Conservation (phyloP, 2,888 invertebrate genomes). For the Eilema sororculum region DNA sequence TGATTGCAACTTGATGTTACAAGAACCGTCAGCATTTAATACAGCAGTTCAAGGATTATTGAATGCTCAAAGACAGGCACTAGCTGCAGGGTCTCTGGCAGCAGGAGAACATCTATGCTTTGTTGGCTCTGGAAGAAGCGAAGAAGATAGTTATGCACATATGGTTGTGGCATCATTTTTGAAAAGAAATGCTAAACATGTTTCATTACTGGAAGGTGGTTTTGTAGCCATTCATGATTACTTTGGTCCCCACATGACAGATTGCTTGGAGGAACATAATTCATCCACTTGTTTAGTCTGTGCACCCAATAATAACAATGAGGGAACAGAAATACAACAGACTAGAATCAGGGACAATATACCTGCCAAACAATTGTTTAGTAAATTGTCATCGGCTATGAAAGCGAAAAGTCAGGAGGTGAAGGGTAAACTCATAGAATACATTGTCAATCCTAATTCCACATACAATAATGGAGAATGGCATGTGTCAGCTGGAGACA, state of each 20-base stretch:
- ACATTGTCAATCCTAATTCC: conserved; percentile 95
- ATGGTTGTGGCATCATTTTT: conserved; percentile 99
- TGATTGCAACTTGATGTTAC: conserved; percentile 98
- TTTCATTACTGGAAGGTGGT: conserved; percentile 96
- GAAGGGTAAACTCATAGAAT: conserved; percentile 96
- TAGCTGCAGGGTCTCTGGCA: conserved; percentile 94
- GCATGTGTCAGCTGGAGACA: conserved; percentile 94
- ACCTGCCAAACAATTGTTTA: conserved; percentile 90
- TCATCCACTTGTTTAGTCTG: conserved; percentile 93
- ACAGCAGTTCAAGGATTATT: conserved; percentile 97
- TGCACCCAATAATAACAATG: conserved; percentile 84
- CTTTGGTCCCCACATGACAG: conserved; percentile 92
- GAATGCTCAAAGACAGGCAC: conserved; percentile 95
- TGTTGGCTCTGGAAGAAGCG: conserved; percentile 96
- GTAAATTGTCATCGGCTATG: conserved; percentile 95
- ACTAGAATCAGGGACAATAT: conserved; percentile 71
- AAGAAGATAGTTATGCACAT: conserved; percentile 98
- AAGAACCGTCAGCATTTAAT: conserved; percentile 97
- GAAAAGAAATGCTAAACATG: conserved; percentile 96
- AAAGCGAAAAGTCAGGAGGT: conserved; percentile 96
- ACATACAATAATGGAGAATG: conserved; percentile 88
- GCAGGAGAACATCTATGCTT: conserved; percentile 96
- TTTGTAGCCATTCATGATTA: conserved; percentile 94
- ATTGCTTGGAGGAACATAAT: conserved; percentile 95
- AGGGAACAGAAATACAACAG: conserved; percentile 59